Evolutionary conservation across 2,797 vertebrate genomes (phyloP), one percentile per base, ranked within the genome.

Genomic region (Poecile montanus): DNA sequence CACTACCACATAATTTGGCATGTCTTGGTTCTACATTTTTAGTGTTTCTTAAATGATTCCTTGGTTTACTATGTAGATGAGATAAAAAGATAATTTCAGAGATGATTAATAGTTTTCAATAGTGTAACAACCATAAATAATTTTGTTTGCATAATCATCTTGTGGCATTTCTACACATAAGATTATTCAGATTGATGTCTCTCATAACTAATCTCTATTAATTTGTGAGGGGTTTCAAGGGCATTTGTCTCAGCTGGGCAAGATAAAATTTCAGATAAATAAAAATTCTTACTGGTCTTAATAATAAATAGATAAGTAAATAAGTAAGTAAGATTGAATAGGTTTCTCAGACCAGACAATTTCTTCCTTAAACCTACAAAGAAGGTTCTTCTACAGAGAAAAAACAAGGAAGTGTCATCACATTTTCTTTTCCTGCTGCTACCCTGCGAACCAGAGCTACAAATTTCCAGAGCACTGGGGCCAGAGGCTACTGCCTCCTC

Each of bases 221-320:
- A 85, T 89, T 58, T 32, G 10, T 27, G 16, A 4, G 25, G 7
- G 7, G 8, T 82, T 44, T 84, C 60, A 88, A 58, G 22, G 30
- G 19, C 13, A 30, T 88, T 89, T 89, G 16, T 54, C n/a, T 92
- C 50, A 92, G 11, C 27, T 81, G n/a, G 44, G 47, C 12, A 83
- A 92, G 77, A 88, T 54, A 16, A 77, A 89, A 83, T 80, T 89
- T 88, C 57, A 68, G 40, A 56, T 48, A 91, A 62, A 83, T 80
- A 7, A 85, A 50, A 85, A 66, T 80, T 38, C 62, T 72, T 86
- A 61, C 34, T 45, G 34, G 8, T 29, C 5, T 86, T 85, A 74
- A 10, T 3, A 57, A 11, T 70, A 42, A 65, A 5, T 47, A 7
- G 14, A 13, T 58, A 85, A 65, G 10, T 68, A 75, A 47, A 51